A percentile compares a stretch with the other conserved stretches of the same genome.
These are phyloP conservation scores for Osmoderma eremita DNA, from an alignment of 2,888 invertebrate species.

Conservation along the genomic window DNA sequence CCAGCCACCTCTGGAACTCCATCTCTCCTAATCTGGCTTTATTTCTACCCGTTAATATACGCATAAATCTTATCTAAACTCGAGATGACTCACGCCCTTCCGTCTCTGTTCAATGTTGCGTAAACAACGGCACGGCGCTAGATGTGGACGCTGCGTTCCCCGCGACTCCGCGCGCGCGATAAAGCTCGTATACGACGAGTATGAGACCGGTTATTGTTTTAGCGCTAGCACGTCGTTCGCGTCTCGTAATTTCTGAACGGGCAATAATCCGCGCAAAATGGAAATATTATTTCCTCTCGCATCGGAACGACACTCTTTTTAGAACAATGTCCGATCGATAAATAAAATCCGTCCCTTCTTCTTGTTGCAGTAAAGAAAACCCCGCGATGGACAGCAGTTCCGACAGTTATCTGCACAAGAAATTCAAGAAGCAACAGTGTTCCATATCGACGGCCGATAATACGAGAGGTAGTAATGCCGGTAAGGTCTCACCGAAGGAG, in stretches of 20 bases:
- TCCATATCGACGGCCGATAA: constrained; percentile 60
- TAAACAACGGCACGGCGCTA: neutral
- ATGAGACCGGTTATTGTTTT: neutral
- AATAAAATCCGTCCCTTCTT: neutral
- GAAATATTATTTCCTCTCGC: neutral
- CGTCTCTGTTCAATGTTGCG: constrained; percentile 9
- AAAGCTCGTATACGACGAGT: neutral
- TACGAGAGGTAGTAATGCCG: constrained; percentile 5
- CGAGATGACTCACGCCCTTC: constrained; percentile 16
- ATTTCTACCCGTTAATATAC: constrained; percentile 3
- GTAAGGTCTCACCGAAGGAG: constrained; percentile 46
- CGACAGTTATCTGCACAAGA: constrained; percentile 87
- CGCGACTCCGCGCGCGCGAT: constrained; percentile 12
- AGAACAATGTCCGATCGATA: neutral
- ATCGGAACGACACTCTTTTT: neutral
- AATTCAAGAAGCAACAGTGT: constrained; percentile 86
- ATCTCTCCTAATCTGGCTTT: constrained; percentile 6
- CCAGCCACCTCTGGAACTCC: constrained; percentile 3
- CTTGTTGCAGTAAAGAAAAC: constrained; percentile 31
- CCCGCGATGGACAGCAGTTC: constrained; percentile 60
- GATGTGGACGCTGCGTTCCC: constrained; percentile 2
- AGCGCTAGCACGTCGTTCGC: neutral
- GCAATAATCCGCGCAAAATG: too few relatives aligned
- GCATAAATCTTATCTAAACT: constrained; percentile 11
- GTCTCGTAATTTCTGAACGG: neutral